These are phyloP conservation scores for Macheiramphus alcinus DNA, from an alignment of 2,113 vertebrate genomes.

Conservation along the genomic window DNA sequence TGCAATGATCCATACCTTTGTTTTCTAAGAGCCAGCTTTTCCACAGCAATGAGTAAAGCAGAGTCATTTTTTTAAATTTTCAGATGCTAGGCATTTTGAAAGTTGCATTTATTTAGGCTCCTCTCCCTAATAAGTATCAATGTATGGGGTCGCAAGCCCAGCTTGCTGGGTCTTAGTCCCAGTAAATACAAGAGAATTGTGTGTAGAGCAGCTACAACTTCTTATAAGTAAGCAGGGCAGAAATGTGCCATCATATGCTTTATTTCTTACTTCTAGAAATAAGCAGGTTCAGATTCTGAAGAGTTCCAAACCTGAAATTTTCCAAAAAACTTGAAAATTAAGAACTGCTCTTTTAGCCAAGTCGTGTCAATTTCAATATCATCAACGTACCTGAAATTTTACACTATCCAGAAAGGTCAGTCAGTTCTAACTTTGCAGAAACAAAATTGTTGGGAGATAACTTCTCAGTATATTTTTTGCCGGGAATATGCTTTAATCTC, in stretches of 20 bases:
- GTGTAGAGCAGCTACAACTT: not conserved
- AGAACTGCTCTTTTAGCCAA: not conserved
- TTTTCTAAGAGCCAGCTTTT: not conserved
- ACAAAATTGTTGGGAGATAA: not conserved
- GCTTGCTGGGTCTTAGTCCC: not conserved
- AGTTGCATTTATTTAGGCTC: not conserved
- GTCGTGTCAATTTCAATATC: not conserved
- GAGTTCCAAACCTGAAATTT: not conserved
- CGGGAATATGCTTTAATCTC: not conserved
- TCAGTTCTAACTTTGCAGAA: not conserved
- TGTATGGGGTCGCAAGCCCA: not conserved
- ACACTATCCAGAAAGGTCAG: not conserved
- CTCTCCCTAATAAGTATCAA: not conserved
- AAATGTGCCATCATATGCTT: not conserved
- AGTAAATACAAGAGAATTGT: not conserved
- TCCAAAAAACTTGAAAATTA: not conserved
- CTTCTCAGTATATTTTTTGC: not conserved
- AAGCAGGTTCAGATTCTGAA: not conserved
- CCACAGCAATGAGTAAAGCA: not conserved
- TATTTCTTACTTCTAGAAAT: not conserved
- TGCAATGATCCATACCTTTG: fast-evolving
- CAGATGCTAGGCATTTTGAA: not conserved
- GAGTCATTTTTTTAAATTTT: not conserved
- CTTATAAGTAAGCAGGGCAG: not conserved
- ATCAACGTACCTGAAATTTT: not conserved